Evolutionary conservation across 2,113 vertebrate species (phyloP).

Genomic region (Anoura caudifer): DNA sequence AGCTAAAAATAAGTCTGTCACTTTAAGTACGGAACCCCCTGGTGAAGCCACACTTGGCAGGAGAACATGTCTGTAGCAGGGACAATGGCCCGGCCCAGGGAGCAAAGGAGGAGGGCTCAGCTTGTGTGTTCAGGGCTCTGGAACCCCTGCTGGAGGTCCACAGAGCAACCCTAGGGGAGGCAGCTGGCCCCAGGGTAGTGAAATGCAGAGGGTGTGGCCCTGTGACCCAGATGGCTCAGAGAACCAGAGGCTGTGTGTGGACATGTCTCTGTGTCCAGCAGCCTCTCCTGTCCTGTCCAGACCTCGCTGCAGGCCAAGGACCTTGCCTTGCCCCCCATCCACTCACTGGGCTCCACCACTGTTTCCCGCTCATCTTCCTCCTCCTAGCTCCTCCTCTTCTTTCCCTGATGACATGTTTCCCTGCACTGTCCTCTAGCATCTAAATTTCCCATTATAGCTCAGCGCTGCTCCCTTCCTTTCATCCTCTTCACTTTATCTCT

Average conservation of each 20-base stretch:
- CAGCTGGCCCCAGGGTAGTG: background rate
- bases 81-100: background rate
- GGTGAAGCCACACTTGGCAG: slow-evolving; percentile 23
- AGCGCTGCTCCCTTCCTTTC: too few relatives aligned
- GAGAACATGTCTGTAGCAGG: background rate
- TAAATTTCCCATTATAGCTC: background rate
- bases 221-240: background rate
- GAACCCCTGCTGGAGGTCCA: background rate
- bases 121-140: background rate
- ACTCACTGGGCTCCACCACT: fast-evolving
- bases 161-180: background rate
- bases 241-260: background rate
- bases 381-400: background rate
- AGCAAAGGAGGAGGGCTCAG: background rate
- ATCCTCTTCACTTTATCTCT: background rate
- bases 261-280: background rate
- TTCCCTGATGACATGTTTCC: background rate
- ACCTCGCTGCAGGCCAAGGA: too few relatives aligned
- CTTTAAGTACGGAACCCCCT: slow-evolving; percentile 42
- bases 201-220: background rate
- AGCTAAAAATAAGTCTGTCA: slow-evolving; percentile 59
- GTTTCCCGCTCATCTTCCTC: too few relatives aligned
- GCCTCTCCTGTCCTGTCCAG: background rate
- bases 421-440: background rate
- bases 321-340: fast-evolving